Evolutionary conservation across 2,888 invertebrate genomes (phyloP).

Genomic region (Plagodis dolabraria): DNA sequence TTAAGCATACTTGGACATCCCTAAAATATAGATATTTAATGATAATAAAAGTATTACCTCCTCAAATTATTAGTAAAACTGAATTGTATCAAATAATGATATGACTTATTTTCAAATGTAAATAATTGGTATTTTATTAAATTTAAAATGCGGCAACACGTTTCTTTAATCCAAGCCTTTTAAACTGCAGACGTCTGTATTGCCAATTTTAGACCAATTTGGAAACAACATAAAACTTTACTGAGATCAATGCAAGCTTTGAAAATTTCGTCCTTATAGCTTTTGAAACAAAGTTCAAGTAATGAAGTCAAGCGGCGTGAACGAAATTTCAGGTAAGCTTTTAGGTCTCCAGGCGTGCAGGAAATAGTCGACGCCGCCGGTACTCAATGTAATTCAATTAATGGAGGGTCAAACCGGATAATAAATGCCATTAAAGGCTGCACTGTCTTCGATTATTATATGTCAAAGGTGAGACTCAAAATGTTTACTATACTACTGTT

Average conservation of each 20-base stretch:
- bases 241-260: too few species aligned
- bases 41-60: too few species aligned
- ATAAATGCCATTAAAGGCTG: slow-evolving; percentile 27
- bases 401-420: slow-evolving; percentile 33
- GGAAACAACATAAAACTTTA: too few species aligned
- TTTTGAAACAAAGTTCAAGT: slow-evolving; percentile 18
- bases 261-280: slow-evolving; percentile 15
- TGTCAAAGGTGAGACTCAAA: slow-evolving; percentile 11
- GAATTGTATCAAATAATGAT: too few species aligned
- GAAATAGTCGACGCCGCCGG: slow-evolving; percentile 50
- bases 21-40: neutral
- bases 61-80: too few species aligned
- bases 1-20: too few species aligned
- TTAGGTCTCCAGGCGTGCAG: slow-evolving; percentile 22
- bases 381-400: slow-evolving; percentile 44
- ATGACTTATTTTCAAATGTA: too few species aligned
- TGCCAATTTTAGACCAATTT: neutral
- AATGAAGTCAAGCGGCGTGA: neutral
- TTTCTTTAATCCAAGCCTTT: too few species aligned
- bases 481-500: too few species aligned
- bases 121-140: too few species aligned
- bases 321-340: neutral
- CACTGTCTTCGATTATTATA: slow-evolving; percentile 22
- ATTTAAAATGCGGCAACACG: too few species aligned
- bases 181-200: slow-evolving; percentile 9